phyloP scores from a whole-genome alignment of 2,113 vertebrate species.

The Platanista minor region DNA sequence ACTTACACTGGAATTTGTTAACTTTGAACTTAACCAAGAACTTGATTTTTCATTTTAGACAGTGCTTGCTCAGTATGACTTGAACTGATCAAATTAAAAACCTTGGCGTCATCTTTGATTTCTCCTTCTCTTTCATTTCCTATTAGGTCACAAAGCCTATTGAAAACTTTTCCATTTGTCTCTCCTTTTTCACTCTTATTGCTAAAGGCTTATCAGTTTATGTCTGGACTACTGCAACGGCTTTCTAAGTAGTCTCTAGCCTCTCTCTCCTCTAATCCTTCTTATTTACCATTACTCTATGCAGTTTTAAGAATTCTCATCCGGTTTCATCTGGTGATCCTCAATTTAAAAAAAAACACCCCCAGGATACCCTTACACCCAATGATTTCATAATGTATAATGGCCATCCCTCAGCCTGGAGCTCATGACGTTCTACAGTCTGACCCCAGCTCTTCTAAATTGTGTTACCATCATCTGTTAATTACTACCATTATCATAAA shows the following conservation, averaged over 20 bases:
- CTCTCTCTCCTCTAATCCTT: background rate
- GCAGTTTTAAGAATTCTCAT: background rate
- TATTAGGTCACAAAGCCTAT: background rate
- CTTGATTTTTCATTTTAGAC: background rate
- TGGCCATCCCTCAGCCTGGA: background rate
- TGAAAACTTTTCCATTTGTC: background rate
- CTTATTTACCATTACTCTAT: background rate
- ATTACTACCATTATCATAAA: background rate
- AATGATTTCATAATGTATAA: background rate
- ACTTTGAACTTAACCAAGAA: background rate
- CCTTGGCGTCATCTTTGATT: background rate
- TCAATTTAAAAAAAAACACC: background rate
- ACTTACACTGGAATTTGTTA: background rate
- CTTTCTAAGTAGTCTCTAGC: background rate
- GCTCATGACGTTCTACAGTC: background rate
- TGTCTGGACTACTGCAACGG: background rate
- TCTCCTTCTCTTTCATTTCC: background rate
- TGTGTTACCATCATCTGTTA: background rate
- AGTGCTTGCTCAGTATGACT: background rate
- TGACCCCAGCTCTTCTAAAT: background rate
- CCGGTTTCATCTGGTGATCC: background rate
- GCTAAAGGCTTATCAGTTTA: background rate
- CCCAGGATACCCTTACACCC: background rate
- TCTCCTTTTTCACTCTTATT: background rate
- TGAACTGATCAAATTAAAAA: background rate